Base-by-base conservation (phyloP, 1,140 invertebrate genomes). In the Meloidogyne floridensis region DNA sequence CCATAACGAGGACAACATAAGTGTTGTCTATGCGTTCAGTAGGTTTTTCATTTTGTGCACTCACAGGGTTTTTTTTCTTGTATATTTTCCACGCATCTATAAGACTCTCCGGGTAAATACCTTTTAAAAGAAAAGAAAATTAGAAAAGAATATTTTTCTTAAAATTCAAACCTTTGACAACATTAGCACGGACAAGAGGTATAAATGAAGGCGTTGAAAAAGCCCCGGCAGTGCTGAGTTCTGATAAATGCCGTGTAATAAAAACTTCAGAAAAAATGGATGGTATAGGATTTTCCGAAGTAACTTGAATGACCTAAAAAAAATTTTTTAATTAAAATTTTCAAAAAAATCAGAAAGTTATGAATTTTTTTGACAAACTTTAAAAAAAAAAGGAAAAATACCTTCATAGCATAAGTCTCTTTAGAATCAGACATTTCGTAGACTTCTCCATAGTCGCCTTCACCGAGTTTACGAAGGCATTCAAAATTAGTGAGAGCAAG, bases 131-230 rank as follows among this genome's bases (percentile, higher is more conserved):
- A 7, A 11, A 42, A 65, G 9, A 10, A 54, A 53, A 56, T 79
- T 51, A 18, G 7, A 32, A 32, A 32, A 32, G 32, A 32, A 32
- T 32, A 32, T 32, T 13, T 20, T 15, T 42, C 11, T 43, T 59
- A 71, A 82, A 51, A 9, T 32, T 15, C 11, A 18, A n/a, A 82
- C 81, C 81, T 82, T 42, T 53, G 9, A 82, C 71, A 20, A 82
- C 72, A 9, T 43, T n/a, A 42, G 65, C 71, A 7, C 65, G 51
- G 20, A 73, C 20, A 9, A 82, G 53, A 15, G 54, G 65, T 6
- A 83, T 65, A 43, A 82, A 82, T 6, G 69, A 65, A 9, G 81
- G 70, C 10, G 80, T 75, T 8, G 72, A 43, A 72, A 43, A 82
- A 15, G 18, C 7, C 71, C 5, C 42, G 13, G 53, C 72, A 11